Evolutionary conservation across 2,113 vertebrate species (phyloP), one percentile per base, ranked within the genome.

Genomic region (Antennarius striatus): DNA sequence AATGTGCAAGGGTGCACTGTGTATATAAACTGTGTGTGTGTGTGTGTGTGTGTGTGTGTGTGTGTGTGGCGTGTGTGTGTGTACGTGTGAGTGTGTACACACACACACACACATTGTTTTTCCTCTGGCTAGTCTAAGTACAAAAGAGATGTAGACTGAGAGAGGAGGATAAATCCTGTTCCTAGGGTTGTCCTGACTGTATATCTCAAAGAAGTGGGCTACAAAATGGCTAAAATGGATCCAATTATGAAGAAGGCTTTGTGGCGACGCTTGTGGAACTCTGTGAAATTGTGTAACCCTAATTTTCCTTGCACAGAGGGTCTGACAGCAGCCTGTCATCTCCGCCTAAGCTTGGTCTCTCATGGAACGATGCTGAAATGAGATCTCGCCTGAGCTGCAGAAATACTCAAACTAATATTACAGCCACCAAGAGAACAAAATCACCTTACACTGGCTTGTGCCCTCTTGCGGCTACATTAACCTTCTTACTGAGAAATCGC

Each of bases 201-300:
- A 77, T 68, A 65, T 89, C 69, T 88, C 56, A 75, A 83, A 84
- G 56, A 90, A 77, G 53, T 36, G 36, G 58, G 67, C 80, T 82
- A 87, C 88, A 89, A 91, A 87, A 77, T 75, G 68, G 50, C 71
- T 78, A 81, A 90, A 90, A 91, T 87, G 83, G 82, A 89, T 89
- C 82, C 85, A 89, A 88, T 92, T 91, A 91, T 49, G 45, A 54
- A 76, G 63, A 83, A 57, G 74, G 66, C 73, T 91, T 86, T 83
- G 84, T 75, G 75, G 85, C 72, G 78, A 76, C 36, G 67, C 73
- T 85, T 81, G 72, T 80, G 80, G 81, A 87, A 81, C 77, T 82
- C 71, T 83, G 66, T 88, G 83, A 86, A 90, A 91, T 91, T 90
- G 77, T 90, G 87, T 88, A 90, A 87, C 84, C 82, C 86, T 89